Evolutionary conservation across 2,888 invertebrate species (phyloP).

Genomic region (Fissipunctia ypsillon): DNA sequence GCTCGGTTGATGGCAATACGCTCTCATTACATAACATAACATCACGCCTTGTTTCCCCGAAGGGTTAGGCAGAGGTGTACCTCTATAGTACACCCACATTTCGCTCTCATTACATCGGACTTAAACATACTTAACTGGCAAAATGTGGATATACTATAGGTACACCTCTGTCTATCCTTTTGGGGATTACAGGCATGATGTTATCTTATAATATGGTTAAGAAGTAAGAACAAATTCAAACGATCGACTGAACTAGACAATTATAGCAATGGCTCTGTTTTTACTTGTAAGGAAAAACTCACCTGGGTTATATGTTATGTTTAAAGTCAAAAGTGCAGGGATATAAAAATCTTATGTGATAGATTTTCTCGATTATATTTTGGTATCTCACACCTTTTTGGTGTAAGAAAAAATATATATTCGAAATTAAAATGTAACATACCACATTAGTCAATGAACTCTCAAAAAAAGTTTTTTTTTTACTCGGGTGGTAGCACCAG

Average conservation of each 20-base stretch:
- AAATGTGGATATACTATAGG: background rate
- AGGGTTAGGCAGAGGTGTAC: too few relatives aligned
- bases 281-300: background rate
- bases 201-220: too few relatives aligned
- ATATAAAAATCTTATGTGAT: background rate
- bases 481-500: conserved; percentile 54
- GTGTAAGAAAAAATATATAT: too few relatives aligned
- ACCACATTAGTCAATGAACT: conserved; percentile 61
- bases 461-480: conserved; percentile 35
- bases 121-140: background rate
- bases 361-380: background rate
- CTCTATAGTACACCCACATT: too few relatives aligned
- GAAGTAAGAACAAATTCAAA: conserved; percentile 5
- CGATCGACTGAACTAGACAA: background rate
- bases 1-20: background rate
- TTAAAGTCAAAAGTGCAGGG: background rate
- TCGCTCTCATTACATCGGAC: background rate
- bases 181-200: too few relatives aligned
- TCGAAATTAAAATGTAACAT: background rate
- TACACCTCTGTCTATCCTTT: too few relatives aligned
- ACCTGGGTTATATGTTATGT: background rate
- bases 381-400: too few relatives aligned
- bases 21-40: too few relatives aligned
- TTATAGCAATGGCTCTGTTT: too few relatives aligned
- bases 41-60: too few relatives aligned